Evolutionary conservation across 2,113 vertebrate genomes (phyloP), one percentile per base, ranked within the genome.

Genomic region (Plotosus lineatus): DNA sequence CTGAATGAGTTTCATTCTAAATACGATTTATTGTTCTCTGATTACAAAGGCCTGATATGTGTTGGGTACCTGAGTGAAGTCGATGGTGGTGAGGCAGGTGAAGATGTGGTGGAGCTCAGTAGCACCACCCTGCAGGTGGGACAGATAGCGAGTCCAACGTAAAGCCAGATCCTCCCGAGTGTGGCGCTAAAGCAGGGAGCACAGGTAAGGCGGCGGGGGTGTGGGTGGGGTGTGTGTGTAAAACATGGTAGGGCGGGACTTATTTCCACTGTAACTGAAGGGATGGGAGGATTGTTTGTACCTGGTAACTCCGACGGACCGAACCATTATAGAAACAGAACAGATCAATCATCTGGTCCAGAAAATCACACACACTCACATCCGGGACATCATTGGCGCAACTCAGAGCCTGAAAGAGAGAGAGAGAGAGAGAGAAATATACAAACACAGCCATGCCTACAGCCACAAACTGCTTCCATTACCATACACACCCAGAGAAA

Each of bases 271-370:
- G 15, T 40, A n/a, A 26, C 14, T 7, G 33, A 17, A 28, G 36
- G 14, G 28, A n/a, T n/a, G n/a, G n/a, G n/a, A n/a, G n/a, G n/a
- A n/a, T n/a, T 26, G 55, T 36, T 9, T 50, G 56, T 89, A 98
- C 98, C 95, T 74, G 17, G 85, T 98, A 99, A 1, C 95, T 96
- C 1, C 42, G 84, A 5, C 87, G 88, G 51, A 95, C 89, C 0
- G 96, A 91, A 1, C 97, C 97, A 0, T 95, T 91, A 91, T 97
- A 96, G 91, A 98, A 99, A 75, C 90, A 89, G 81, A 98, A 99
- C 71, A 96, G 92, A 71, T 94, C 89, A 3, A 97, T 94, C 1
- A 99, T 90, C 86, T 95, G 94, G 78, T 96, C 91, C 88, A 99
- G 91, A 19, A 97, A 91, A n/a, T 87, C 89, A 17, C 80, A 88